These are phyloP conservation scores for Pontoporia blainvillei DNA, from an alignment of 2,113 vertebrate genomes.

Conservation along the genomic window DNA sequence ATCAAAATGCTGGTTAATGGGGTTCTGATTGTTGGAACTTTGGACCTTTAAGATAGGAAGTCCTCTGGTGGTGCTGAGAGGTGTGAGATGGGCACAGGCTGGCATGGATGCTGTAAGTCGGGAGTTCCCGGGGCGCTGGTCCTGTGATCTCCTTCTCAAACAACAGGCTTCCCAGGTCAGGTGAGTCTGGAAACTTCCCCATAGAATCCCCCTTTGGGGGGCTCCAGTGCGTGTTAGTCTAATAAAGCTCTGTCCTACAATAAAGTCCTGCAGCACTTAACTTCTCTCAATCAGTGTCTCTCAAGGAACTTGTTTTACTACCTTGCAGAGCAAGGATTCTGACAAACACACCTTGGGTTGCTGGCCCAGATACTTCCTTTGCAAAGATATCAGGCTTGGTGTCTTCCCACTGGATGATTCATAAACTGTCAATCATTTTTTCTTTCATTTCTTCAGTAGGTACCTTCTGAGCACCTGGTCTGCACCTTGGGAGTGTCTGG, in stretches of 20 bases:
- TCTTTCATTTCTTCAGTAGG: background rate
- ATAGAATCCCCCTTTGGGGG: background rate
- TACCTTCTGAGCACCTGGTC: background rate
- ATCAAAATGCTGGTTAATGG: background rate
- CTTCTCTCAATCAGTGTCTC: background rate
- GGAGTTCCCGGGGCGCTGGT: fast-evolving
- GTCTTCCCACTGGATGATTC: background rate
- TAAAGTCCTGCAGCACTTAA: background rate
- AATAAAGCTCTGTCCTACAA: background rate
- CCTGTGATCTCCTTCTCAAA: background rate
- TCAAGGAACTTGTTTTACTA: background rate
- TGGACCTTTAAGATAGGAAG: background rate
- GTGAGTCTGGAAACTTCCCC: background rate
- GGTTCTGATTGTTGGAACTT: background rate
- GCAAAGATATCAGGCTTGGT: background rate
- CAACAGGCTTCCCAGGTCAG: background rate
- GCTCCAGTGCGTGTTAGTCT: fast-evolving
- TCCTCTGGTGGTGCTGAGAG: fast-evolving
- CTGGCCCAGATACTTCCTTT: background rate
- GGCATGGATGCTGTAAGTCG: fast-evolving
- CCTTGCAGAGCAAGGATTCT: background rate
- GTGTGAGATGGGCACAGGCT: fast-evolving
- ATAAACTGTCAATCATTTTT: too few relatives aligned
- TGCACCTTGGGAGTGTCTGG: background rate
- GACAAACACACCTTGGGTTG: background rate